Evolutionary conservation across 2,113 vertebrate species (phyloP).

Genomic region (Malurus elegans): DNA sequence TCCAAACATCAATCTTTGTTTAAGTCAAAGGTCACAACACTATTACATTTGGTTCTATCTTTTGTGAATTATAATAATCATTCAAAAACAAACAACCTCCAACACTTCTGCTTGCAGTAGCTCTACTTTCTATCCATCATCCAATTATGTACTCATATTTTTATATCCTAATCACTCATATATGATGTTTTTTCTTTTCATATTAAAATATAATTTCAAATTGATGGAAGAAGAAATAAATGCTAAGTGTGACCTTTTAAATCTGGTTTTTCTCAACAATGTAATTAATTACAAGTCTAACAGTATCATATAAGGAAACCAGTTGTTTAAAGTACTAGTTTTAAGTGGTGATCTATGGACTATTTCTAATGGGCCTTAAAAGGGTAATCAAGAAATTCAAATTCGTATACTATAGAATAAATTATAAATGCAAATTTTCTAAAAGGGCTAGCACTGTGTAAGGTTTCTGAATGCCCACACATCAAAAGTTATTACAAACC

Average conservation of each 20-base stretch:
- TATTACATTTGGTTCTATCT: background rate
- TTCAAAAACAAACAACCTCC: background rate
- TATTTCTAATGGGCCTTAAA: background rate
- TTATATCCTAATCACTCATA: background rate
- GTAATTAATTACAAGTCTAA: background rate
- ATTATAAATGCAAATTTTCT: background rate
- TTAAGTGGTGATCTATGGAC: background rate
- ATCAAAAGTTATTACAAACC: background rate
- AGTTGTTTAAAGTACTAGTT: background rate
- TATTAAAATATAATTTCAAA: background rate
- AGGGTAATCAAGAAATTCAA: background rate
- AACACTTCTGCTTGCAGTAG: background rate
- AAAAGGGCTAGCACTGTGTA: background rate
- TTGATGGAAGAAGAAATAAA: background rate
- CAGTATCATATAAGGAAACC: background rate
- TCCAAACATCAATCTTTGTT: constrained; percentile 24
- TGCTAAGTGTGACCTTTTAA: background rate
- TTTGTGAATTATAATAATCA: background rate
- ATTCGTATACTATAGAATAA: background rate
- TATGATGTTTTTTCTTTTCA: background rate
- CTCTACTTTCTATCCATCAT: background rate
- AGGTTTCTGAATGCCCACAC: background rate
- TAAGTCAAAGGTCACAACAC: background rate
- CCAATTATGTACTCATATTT: background rate
- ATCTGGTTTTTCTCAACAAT: background rate